Evolutionary conservation across 2,888 invertebrate species (phyloP).

Genomic region (Lumbricus terrestris): DNA sequence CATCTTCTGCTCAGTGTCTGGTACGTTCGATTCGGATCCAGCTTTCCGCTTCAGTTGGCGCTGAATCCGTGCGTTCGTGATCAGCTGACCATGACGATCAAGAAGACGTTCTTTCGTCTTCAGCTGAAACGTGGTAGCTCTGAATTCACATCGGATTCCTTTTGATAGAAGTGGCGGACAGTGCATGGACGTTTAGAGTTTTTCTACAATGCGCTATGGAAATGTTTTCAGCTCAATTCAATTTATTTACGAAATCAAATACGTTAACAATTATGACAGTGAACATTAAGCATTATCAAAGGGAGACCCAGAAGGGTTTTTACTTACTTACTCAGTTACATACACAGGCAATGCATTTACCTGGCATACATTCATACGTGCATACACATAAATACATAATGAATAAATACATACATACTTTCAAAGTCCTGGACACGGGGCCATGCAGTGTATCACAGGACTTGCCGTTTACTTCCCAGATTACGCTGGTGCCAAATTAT

Average conservation of each 20-base stretch:
- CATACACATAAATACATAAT: conserved; percentile 3
- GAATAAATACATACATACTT: too few relatives aligned
- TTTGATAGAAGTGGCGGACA: not conserved
- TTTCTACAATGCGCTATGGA: not conserved
- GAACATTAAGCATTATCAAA: too few relatives aligned
- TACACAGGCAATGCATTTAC: not conserved
- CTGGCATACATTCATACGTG: not conserved
- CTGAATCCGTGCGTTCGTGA: not conserved
- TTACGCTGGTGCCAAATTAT: too few relatives aligned
- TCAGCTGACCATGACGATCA: not conserved
- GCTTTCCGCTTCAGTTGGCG: conserved; percentile 7
- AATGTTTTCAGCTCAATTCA: not conserved
- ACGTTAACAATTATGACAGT: not conserved
- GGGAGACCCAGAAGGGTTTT: too few relatives aligned
- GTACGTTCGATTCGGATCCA: not conserved
- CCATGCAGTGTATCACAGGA: too few relatives aligned
- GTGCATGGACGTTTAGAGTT: not conserved
- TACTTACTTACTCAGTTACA: not conserved
- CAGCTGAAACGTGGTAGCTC: not conserved
- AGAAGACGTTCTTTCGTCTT: not conserved
- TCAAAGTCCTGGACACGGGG: too few relatives aligned
- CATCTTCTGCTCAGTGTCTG: not conserved
- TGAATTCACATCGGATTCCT: not conserved
- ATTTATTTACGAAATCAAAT: not conserved
- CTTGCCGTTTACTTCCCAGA: too few relatives aligned